Base-by-base conservation (phyloP, 1,140 invertebrate genomes). In the Lutraria rhynchaena region DNA sequence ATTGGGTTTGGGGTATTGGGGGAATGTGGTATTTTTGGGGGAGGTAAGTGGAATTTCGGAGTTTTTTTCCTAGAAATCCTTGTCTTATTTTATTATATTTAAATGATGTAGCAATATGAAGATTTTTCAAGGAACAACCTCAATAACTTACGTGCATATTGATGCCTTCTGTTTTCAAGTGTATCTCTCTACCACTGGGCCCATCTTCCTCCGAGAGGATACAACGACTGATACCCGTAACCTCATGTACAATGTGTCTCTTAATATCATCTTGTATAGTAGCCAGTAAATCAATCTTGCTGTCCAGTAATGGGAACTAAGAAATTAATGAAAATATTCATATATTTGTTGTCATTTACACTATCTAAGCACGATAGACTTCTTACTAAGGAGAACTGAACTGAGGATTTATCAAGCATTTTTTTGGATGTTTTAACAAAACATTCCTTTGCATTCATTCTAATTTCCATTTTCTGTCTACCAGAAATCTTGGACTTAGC, bases 91-190 rank as follows among this genome's bases (percentile, higher is more conserved):
- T n/a, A n/a, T n/a, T n/a, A n/a, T n/a, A n/a, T n/a, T n/a, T n/a
- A n/a, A n/a, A n/a, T n/a, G n/a, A n/a, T n/a, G n/a, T n/a, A n/a
- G n/a, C n/a, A n/a, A n/a, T n/a, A n/a, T n/a, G n/a, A n/a, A n/a
- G n/a, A n/a, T n/a, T n/a, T n/a, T n/a, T n/a, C n/a, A n/a, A n/a
- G n/a, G n/a, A n/a, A 7, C 37, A 41, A 5, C 15, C 37, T 41
- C 37, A 41, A 15, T 41, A 49, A 46, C 69, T 70, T 81, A 95
- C 95, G 75, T 94, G 92, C 81, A 99, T 96, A 90, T 99, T 99
- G 19, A 99, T 96, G 4, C 98, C 98, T 89, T 99, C 98, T 0
- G 98, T 99, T 92, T 97, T 97, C 7, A 93, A 73, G 83, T 91
- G 91, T 0, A 98, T 91, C 60, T 94, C 60, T 95, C 92, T 29